phyloP scores from a whole-genome alignment of 1,140 invertebrate species.

The Bradysia coprophila region DNA sequence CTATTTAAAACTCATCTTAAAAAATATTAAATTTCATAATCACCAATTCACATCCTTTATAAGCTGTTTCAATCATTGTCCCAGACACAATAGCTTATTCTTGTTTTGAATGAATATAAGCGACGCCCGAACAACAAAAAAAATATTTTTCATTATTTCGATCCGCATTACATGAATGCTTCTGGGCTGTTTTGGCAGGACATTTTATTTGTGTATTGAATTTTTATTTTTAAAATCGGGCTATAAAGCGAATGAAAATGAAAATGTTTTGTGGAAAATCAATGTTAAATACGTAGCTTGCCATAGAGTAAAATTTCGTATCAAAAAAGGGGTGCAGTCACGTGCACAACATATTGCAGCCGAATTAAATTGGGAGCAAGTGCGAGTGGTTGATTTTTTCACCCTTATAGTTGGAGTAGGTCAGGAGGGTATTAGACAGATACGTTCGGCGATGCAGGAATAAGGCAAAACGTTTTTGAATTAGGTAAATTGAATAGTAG shows the following conservation, averaged over 20 bases:
- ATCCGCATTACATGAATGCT: too few species aligned
- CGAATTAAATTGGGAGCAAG: neutral
- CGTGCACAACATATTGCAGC: neutral
- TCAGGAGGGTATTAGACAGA: too few species aligned
- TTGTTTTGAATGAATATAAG: neutral
- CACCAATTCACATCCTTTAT: neutral
- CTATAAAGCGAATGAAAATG: neutral
- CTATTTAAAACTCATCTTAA: too few species aligned
- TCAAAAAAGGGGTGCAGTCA: neutral
- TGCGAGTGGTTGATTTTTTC: neutral
- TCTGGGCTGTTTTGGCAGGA: too few species aligned
- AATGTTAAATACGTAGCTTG: too few species aligned
- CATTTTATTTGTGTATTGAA: too few species aligned
- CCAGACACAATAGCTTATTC: neutral
- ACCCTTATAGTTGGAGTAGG: too few species aligned
- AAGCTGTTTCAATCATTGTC: neutral
- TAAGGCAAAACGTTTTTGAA: too few species aligned
- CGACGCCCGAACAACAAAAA: neutral
- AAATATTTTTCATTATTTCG: neutral
- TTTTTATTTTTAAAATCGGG: too few species aligned
- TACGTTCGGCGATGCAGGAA: too few species aligned
- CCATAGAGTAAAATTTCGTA: neutral
- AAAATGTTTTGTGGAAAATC: neutral
- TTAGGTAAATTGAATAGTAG: too few species aligned
- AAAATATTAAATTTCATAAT: neutral